Base-by-base conservation (phyloP, 2,113 vertebrate genomes). In the Lampris incognitus region DNA sequence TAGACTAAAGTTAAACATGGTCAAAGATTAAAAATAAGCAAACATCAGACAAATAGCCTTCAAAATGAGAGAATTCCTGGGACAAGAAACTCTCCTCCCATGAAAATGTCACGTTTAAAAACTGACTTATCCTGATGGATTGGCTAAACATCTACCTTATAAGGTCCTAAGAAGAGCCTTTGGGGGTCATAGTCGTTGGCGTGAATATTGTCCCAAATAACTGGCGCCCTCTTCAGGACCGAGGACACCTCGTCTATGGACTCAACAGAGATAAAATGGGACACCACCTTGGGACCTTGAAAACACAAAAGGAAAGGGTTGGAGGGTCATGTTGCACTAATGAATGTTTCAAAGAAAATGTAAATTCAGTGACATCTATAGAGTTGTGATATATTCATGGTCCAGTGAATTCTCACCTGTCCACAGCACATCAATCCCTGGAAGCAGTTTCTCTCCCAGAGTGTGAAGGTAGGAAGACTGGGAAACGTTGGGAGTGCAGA, bases 191-290 rank as follows among this genome's bases (percentile, higher is more conserved):
- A 99, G 85, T 99, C 98, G 56, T 99, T 99, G 63, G 98, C 98
- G 55, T 99, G 98, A 85, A 99, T 97, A 78, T 99, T 99, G 94
- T 99, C 98, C 98, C 98, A 99, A 84, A 99, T 99, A 76, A 99
- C 95, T 10, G 98, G 98, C 0, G 97, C 89, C 88, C 98, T 96
- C 86, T 95, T 96, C 75, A 99, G 93, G 78, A 99, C 96, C 42
- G 96, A 94, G 1, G 97, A 96, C 80, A 99, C 97, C 84, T 99
- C 98, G 71, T 98, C 97, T 7, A 99, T 97, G 67, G 97, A 98
- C 73, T 97, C 96, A n/a, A 99, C 96, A 0, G 97, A 95, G 93
- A 99, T 99, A 88, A 96, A 96, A 92, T 99, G 96, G 67, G 97
- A 99, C 79, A 99, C 98, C 88, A 99, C 98, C 90, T 99, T 99